Evolutionary conservation across 2,797 vertebrate species (phyloP), one percentile per base, ranked within the genome.

Genomic region (Gastrophryne carolinensis): DNA sequence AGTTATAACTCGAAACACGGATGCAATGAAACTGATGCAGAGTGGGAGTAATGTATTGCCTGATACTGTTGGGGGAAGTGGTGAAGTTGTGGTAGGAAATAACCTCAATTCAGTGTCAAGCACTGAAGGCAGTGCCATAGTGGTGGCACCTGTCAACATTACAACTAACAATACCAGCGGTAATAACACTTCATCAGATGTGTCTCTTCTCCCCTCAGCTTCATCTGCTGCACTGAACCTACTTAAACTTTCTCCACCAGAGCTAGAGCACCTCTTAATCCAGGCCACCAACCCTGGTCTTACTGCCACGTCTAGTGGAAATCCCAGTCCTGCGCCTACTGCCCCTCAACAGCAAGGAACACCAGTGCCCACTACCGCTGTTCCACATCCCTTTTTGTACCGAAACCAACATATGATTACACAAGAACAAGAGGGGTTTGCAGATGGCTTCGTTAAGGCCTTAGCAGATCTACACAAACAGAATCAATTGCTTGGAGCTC

Each of bases 381-480:
- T 69, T 0, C 73, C 81, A 0, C 81, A 82, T 78, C 67, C 89
- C 6, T 91, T 89, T 76, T 80, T 90, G 24, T 91, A 89, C 84
- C 81, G 89, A 24, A 84, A 81, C 79, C 90, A 90, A 57, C 83
- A 74, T 34, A 54, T 77, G 15, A 92, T 91, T 69, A 95, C 92
- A 41, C 93, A 94, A 24, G 94, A 95, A 78, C 93, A 95, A 75
- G 94, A 95, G 54, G 93, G 94, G 27, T 95, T 95, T 32, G 93
- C 92, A 0, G 93, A 95, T 24, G 94, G 94, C 21, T 95, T 95
- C 21, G 94, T 94, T 19, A 94, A 94, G 81, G 94, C 94, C 0
- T 83, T 96, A 57, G 93, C 93, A 0, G 94, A 95, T 78, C 88
- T 96, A 29, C 93, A 95, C 85, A 95, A 96, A 84, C 94, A 96